A percentile compares a stretch with the other conserved stretches of the same genome.
Evolutionary conservation across 2,113 vertebrate genomes (phyloP).

Genomic region (Nycticebus coucang): DNA sequence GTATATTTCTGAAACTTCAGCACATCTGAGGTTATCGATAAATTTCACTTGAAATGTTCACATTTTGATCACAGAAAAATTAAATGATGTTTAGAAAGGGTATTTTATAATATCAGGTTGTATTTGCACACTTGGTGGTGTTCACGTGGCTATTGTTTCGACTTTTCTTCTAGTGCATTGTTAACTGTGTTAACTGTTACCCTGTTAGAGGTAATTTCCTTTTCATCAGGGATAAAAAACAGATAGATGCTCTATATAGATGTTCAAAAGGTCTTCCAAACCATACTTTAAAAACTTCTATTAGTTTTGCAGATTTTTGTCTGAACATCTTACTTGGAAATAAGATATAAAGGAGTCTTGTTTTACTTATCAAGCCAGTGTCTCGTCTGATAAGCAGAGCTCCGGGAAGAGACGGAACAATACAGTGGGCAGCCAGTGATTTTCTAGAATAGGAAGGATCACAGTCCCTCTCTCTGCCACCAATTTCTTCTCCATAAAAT

Average conservation of each 20-base stretch:
- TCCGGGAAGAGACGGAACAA: not conserved
- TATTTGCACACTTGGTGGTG: constrained; percentile 1
- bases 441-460: not conserved
- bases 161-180: not conserved
- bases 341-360: not conserved
- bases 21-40: not conserved
- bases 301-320: constrained; percentile 43
- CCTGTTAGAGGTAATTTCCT: not conserved
- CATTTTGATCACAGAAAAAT: constrained; percentile 25
- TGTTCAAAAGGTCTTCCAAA: not conserved
- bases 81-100: not conserved
- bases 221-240: not conserved
- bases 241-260: not conserved
- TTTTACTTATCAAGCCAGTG: not conserved
- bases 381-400: not conserved
- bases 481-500: not conserved
- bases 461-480: not conserved
- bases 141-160: not conserved
- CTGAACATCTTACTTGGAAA: not conserved
- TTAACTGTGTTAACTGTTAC: too few species aligned
- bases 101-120: constrained; percentile 27
- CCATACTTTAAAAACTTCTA: constrained; percentile 6
- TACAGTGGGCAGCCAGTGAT: not conserved
- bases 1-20: not conserved
- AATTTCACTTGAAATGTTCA: constrained; percentile 22